These are phyloP conservation scores for Protobothrops flavoviridis DNA, from an alignment of 2,113 vertebrate species.

Conservation along the genomic window DNA sequence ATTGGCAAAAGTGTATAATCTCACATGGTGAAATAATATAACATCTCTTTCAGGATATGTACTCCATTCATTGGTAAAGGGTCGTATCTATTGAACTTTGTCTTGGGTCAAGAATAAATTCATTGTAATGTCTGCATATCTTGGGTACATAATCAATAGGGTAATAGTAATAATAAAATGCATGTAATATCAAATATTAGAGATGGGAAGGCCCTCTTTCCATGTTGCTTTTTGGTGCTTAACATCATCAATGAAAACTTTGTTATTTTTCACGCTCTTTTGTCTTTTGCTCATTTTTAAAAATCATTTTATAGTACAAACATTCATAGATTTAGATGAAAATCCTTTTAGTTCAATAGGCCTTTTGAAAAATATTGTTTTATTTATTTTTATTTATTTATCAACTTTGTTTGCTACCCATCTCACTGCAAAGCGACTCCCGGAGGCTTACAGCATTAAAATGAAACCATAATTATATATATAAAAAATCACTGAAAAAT, in stretches of 20 bases:
- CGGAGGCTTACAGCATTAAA: too few relatives aligned
- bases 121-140: neutral
- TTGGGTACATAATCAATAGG: neutral
- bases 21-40: neutral
- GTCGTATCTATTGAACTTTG: neutral
- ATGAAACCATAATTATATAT: too few relatives aligned
- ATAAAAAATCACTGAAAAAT: too few relatives aligned
- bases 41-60: neutral
- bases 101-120: constrained; percentile 5
- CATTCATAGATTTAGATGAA: neutral
- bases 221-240: neutral
- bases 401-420: too few relatives aligned
- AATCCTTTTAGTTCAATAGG: neutral
- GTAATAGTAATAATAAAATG: neutral
- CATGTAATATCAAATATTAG: neutral
- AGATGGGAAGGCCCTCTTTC: neutral
- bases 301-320: neutral
- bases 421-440: too few relatives aligned
- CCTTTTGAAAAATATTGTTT: neutral
- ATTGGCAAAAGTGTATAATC: neutral
- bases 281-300: neutral
- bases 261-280: neutral
- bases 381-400: too few relatives aligned
- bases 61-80: neutral
- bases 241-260: neutral